Percentiles rank a stretch among this genome's conserved stretches.
These are phyloP conservation scores for Channallabes apus DNA, from an alignment of 2,797 vertebrate species.

Conservation along the genomic window DNA sequence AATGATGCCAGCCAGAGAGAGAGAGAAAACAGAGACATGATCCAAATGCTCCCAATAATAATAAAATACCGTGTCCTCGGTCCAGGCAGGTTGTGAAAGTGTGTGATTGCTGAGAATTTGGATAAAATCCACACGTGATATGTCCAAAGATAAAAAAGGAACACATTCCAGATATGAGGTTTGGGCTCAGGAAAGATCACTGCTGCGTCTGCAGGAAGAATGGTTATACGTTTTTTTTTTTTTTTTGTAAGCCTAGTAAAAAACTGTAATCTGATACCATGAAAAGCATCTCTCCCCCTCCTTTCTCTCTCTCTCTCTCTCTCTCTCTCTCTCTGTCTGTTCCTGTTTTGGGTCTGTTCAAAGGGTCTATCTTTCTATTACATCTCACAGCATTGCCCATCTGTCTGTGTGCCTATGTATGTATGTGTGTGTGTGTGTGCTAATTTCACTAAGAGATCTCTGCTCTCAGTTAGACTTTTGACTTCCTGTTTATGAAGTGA, in stretches of 20 bases:
- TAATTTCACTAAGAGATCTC: slow-evolving; percentile 54
- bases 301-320: slow-evolving; percentile 41
- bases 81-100: not conserved
- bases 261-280: slow-evolving; percentile 54
- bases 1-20: slow-evolving; percentile 22
- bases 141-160: not conserved
- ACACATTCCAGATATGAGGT: not conserved
- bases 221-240: slow-evolving; percentile 44
- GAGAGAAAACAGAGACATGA: slow-evolving; percentile 29
- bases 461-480: slow-evolving; percentile 47
- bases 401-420: slow-evolving; percentile 42
- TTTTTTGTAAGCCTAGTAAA: slow-evolving; percentile 38
- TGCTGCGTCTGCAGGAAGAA: slow-evolving; percentile 25
- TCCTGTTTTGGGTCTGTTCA: slow-evolving; percentile 43
- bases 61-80: slow-evolving; percentile 19
- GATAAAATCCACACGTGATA: not conserved
- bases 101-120: not conserved
- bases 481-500: slow-evolving; percentile 59
- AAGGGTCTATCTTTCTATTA: slow-evolving; percentile 46
- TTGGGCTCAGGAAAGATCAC: slow-evolving; percentile 5
- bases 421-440: slow-evolving; percentile 12
- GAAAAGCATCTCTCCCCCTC: slow-evolving; percentile 51
- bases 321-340: slow-evolving; percentile 38
- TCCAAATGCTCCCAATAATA: slow-evolving; percentile 27
- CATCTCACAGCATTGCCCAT: slow-evolving; percentile 47